These are phyloP conservation scores for Brachyopa scutellaris DNA, from an alignment of 2,888 invertebrate species.

Conservation along the genomic window DNA sequence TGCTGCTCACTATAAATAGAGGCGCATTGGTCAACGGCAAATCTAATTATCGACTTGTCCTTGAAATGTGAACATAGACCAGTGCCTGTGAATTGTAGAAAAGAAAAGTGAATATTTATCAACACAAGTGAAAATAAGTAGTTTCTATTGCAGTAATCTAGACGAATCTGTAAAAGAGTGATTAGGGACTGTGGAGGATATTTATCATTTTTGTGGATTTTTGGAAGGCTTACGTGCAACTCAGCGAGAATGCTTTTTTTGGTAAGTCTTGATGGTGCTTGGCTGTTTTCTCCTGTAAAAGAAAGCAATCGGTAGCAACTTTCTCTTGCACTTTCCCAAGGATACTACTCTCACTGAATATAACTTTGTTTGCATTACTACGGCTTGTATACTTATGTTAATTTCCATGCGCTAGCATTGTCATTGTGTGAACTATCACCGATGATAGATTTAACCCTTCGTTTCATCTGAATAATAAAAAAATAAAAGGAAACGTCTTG, in stretches of 20 bases:
- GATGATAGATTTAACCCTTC: too few species aligned
- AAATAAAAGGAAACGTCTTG: too few species aligned
- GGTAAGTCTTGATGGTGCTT: conserved; percentile 36
- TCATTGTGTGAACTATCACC: too few species aligned
- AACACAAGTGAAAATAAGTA: background rate
- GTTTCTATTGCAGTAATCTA: too few species aligned
- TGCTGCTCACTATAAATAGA: conserved; percentile 75
- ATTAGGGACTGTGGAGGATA: too few species aligned
- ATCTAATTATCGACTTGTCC: conserved; percentile 81
- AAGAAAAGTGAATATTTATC: conserved; percentile 1
- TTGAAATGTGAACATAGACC: conserved; percentile 76
- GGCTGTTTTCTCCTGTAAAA: conserved; percentile 1
- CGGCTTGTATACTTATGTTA: too few species aligned
- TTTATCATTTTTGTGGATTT: background rate
- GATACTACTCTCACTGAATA: conserved; percentile 36
- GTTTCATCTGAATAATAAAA: too few species aligned
- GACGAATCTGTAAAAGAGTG: too few species aligned
- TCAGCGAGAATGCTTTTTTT: conserved; percentile 48
- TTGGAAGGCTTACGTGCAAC: background rate
- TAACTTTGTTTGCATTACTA: background rate
- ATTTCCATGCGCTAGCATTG: too few species aligned
- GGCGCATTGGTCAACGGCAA: conserved; percentile 73
- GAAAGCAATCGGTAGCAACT: conserved; percentile 33
- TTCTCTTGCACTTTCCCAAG: conserved; percentile 51
- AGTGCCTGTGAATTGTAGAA: conserved; percentile 33